Base-by-base conservation (phyloP, 2,797 vertebrate species). In the Melanotaenia pygmaea region DNA sequence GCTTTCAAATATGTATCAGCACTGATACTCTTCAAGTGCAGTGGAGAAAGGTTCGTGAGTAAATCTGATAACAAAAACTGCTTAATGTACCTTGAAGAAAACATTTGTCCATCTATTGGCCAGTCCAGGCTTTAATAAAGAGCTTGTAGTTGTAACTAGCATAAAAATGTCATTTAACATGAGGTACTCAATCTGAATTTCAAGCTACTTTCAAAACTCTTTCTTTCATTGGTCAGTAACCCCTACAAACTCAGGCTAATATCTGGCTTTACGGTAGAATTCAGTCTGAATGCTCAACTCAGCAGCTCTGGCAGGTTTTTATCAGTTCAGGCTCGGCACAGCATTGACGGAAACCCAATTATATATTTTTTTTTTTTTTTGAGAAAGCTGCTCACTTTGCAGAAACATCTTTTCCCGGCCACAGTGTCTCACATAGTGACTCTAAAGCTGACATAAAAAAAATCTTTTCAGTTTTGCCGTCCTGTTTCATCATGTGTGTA, bases 141-240 rank as follows among this genome's bases (percentile, higher is more conserved):
- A 54, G 60, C 70, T 75, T 72, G 70, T 74, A 72, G 66, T 59
- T 66, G 73, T 68, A 79, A 72, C 43, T 59, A 72, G 77, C 65
- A 77, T 56, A 60, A 72, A 87, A 80, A 59, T 73, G 9, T 62
- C 70, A 66, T 87, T 88, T 83, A 80, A 69, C 59, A 64, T 53
- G 47, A 83, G 64, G 67, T 53, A n/a, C 60, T 69, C 37, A 0
- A 69, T 43, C 47, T 22, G 69, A 26, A 58, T 70, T 80, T 79
- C 47, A 74, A 71, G 62, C 71, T 60, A 2, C 22, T 74, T 79
- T 80, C 22, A 53, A 53, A 53, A 18, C 13, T 3, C 22, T 0
- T 0, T 53, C 24, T 53, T 53, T 22, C 20, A n/a, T 4, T 20
- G 4, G 18, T n/a, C 45, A 50, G 14, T 3, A 50, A 26, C 12